phyloP scores from a whole-genome alignment of 2,888 invertebrate species.

The Cheilosia variabilis region DNA sequence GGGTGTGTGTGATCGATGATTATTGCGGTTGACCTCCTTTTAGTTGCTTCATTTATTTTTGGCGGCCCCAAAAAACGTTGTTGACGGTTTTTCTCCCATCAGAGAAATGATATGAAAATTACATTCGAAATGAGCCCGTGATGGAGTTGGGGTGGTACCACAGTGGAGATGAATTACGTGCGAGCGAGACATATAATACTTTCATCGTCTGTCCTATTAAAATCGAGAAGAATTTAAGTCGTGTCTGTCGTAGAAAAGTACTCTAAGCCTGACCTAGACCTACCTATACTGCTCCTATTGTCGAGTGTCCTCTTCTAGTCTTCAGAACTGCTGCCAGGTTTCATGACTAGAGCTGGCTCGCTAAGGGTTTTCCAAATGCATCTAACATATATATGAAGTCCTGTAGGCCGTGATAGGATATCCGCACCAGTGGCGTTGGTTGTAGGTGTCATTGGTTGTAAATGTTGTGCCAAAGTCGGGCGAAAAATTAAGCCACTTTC shows the following conservation, averaged over 20 bases:
- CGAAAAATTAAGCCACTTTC: too few relatives aligned
- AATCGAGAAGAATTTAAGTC: too few relatives aligned
- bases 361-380: too few relatives aligned
- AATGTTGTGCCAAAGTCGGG: too few relatives aligned
- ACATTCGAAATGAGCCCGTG: conserved; percentile 9
- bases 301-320: too few relatives aligned
- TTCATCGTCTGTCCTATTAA: too few relatives aligned
- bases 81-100: background rate
- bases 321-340: too few relatives aligned
- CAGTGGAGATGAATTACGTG: background rate
- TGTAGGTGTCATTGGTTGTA: too few relatives aligned
- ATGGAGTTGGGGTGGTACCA: background rate
- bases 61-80: conserved; percentile 2
- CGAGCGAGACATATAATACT: background rate
- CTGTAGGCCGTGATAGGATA: background rate
- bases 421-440: background rate
- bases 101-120: conserved; percentile 32
- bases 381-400: background rate
- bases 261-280: too few relatives aligned
- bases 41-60: conserved; percentile 70
- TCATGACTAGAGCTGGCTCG: too few relatives aligned
- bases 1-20: conserved; percentile 68
- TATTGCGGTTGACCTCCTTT: conserved; percentile 74
- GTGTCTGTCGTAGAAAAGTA: too few relatives aligned
- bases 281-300: too few relatives aligned